phyloP scores from a whole-genome alignment of 2,113 vertebrate species.

The Phylloscopus whistleri region DNA sequence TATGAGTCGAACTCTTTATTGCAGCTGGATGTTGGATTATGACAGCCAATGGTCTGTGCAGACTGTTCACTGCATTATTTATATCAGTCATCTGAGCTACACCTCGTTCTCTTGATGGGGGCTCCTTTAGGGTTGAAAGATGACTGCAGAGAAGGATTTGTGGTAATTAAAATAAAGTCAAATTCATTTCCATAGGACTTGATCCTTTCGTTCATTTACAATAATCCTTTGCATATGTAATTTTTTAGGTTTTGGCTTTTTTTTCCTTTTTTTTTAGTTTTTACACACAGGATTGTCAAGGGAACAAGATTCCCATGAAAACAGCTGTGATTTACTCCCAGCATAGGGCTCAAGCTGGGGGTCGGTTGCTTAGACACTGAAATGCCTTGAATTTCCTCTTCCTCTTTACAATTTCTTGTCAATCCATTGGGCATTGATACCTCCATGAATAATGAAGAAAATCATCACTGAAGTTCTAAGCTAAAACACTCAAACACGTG shows the following conservation, averaged over 20 bases:
- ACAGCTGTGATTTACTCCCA: not conserved
- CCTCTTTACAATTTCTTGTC: not conserved
- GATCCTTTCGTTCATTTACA: not conserved
- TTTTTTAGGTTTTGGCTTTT: not conserved
- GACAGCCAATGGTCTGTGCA: not conserved
- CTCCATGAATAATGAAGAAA: not conserved
- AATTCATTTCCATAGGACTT: not conserved
- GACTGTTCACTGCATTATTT: conserved; percentile 4
- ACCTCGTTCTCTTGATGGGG: not conserved
- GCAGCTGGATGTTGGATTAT: not conserved
- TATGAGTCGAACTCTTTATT: not conserved
- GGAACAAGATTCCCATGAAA: not conserved
- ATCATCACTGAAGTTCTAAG: not conserved
- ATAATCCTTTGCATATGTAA: not conserved
- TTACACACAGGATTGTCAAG: not conserved
- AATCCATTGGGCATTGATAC: not conserved
- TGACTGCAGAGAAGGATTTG: not conserved
- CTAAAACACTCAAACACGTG: not conserved
- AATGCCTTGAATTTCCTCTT: not conserved
- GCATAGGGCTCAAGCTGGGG: not conserved
- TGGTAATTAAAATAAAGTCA: not conserved
- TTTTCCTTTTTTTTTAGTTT: not conserved
- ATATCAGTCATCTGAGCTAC: not conserved
- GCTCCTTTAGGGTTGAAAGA: not conserved
- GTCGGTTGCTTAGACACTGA: not conserved